Conservation (phyloP, 2,113 vertebrate species). For the Machaerirhynchus nigripectus region DNA sequence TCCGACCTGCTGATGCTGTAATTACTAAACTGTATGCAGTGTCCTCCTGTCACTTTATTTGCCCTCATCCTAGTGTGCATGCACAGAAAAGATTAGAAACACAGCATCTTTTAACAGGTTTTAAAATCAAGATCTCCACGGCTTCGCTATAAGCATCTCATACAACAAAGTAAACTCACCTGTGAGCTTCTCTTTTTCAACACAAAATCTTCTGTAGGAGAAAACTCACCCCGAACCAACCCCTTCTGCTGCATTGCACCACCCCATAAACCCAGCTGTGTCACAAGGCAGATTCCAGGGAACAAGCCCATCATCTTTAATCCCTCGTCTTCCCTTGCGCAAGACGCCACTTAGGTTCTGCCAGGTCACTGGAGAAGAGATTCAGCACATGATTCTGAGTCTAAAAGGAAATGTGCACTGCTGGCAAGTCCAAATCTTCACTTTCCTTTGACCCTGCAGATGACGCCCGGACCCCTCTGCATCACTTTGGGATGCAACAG, state of each 20-base stretch:
- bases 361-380: neutral
- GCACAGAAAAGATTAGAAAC: neutral
- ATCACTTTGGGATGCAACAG: neutral
- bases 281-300: neutral
- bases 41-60: neutral
- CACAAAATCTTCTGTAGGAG: neutral
- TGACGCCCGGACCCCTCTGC: neutral
- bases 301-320: neutral
- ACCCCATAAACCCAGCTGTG: neutral
- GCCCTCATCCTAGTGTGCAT: neutral
- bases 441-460: neutral
- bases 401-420: neutral
- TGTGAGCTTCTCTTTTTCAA: neutral
- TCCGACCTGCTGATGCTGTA: neutral
- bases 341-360: neutral
- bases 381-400: neutral
- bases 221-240: neutral
- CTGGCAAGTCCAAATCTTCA: neutral
- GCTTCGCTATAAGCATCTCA: neutral
- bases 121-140: neutral
- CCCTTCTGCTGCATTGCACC: neutral
- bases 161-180: neutral
- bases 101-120: neutral
- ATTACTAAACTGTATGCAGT: neutral
- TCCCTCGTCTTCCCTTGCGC: neutral